Conservation (phyloP, 2,797 vertebrate genomes). For the Momotus momota region DNA sequence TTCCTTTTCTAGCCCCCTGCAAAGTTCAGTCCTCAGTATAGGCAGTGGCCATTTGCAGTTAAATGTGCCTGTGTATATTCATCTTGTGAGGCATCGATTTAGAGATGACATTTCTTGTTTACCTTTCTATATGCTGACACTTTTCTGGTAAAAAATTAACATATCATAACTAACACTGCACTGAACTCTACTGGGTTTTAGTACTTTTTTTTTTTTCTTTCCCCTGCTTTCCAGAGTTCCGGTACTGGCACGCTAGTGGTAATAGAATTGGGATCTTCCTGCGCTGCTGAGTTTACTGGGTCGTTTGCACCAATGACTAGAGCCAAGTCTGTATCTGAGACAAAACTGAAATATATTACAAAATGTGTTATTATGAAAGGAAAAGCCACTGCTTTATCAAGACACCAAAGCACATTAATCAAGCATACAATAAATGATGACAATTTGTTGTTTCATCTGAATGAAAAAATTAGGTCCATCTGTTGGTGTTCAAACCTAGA, state of each 20-base stretch:
- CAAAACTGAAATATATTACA: conserved; percentile 42
- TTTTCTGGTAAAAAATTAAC: neutral
- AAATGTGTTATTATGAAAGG: conserved; percentile 34
- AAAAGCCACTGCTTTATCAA: conserved; percentile 64
- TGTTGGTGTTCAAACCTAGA: conserved; percentile 38
- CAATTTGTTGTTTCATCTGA: conserved; percentile 60
- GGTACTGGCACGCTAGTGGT: conserved; percentile 80
- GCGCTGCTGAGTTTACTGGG: conserved; percentile 83
- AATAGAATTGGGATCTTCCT: conserved; percentile 83
- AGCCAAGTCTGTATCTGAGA: conserved; percentile 82
- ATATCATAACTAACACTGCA: neutral
- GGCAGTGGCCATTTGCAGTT: neutral
- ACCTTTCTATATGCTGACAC: neutral
- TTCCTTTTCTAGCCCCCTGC: neutral
- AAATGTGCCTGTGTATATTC: neutral
- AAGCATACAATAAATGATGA: conserved; percentile 46
- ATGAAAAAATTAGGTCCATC: conserved; percentile 60
- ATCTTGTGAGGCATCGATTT: neutral
- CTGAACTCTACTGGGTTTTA: neutral
- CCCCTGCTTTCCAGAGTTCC: conserved; percentile 80
- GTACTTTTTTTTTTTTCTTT: conserved; percentile 73
- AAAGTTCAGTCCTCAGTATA: neutral
- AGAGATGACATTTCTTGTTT: neutral
- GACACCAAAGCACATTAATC: conserved; percentile 54
- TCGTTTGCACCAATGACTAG: conserved; percentile 82